These are phyloP conservation scores for Rhodeus uyekii DNA, from an alignment of 2,797 vertebrate species.

Conservation along the genomic window DNA sequence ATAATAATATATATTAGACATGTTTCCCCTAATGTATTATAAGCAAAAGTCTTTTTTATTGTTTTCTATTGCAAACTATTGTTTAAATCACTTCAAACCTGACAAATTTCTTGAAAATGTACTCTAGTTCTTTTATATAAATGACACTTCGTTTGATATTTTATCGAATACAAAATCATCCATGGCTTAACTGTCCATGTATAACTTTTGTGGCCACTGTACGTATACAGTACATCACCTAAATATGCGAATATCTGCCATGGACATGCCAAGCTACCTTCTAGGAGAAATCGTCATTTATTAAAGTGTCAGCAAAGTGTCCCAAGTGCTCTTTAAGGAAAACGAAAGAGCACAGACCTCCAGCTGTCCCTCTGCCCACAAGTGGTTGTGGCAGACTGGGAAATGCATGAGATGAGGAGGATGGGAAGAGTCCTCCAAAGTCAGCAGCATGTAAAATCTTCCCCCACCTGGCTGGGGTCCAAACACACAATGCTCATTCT, in stretches of 20 bases:
- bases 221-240: slow-evolving; percentile 9
- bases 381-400: slow-evolving; percentile 49
- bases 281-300: slow-evolving; percentile 57
- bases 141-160: neutral
- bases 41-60: neutral
- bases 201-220: neutral
- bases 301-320: slow-evolving; percentile 58
- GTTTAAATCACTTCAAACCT: neutral
- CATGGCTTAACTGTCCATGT: neutral
- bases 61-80: too few relatives aligned
- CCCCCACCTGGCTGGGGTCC: slow-evolving; percentile 53
- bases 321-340: slow-evolving; percentile 38
- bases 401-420: slow-evolving; percentile 24
- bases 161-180: neutral
- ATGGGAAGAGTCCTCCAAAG: slow-evolving; percentile 47
- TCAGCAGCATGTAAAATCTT: slow-evolving; percentile 56
- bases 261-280: slow-evolving; percentile 22
- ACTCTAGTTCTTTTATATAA: neutral
- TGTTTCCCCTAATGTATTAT: neutral
- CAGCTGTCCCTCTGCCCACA: slow-evolving; percentile 58
- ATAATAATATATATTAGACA: too few relatives aligned
- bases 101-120: neutral
- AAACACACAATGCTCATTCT: slow-evolving; percentile 48
- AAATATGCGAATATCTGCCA: slow-evolving; percentile 25
- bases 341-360: slow-evolving; percentile 51